Evolutionary conservation across 53 echinoderm and acorn worm genomes (phyloP).

Genomic region (Hippasteria phrygiana): DNA sequence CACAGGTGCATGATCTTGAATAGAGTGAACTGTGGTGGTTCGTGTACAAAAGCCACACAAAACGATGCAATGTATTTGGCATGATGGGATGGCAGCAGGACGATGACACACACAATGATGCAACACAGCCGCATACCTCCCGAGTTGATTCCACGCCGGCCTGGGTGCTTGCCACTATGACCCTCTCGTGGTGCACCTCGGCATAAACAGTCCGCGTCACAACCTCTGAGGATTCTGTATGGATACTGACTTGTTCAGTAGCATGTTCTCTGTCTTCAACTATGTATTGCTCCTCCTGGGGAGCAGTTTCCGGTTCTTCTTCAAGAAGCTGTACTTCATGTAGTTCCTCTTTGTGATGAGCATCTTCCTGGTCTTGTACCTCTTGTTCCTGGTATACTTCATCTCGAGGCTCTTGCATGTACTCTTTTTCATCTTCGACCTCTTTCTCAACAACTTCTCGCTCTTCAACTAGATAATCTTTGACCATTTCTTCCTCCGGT

Average conservation of each 20-base stretch:
- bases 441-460: background rate
- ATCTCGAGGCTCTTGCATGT: conserved; percentile 19
- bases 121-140: conserved; percentile 34
- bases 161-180: conserved; percentile 19
- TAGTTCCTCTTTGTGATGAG: background rate
- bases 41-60: background rate
- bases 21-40: background rate
- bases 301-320: conserved; percentile 18
- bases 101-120: conserved; percentile 1
- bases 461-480: background rate
- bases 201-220: conserved; percentile 45
- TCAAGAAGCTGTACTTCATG: background rate
- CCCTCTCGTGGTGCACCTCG: conserved; percentile 57
- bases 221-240: conserved; percentile 42
- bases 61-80: background rate
- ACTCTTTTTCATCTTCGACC: conserved; percentile 4
- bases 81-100: background rate
- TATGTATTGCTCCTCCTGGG: conserved; percentile 17
- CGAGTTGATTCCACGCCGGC: conserved; percentile 16
- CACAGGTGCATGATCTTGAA: background rate
- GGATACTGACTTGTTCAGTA: background rate
- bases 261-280: background rate
- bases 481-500: conserved; percentile 1
- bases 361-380: background rate
- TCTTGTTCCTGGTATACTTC: conserved; percentile 14